Conservation (phyloP, 2,888 invertebrate species). For the Andrena flavipes region DNA sequence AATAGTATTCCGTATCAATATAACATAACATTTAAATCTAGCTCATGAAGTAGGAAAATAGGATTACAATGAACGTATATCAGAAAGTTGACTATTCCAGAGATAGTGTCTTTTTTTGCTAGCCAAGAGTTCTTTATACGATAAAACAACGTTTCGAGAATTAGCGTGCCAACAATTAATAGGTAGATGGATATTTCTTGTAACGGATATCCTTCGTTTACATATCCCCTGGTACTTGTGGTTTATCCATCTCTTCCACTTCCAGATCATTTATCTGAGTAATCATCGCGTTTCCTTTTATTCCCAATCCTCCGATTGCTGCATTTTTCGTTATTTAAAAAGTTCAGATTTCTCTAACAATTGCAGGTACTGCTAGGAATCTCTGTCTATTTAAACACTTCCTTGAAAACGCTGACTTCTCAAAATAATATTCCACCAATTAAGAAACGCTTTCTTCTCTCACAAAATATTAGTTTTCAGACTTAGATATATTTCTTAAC, state of each 20-base stretch:
- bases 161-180: not conserved
- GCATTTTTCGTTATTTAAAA: not conserved
- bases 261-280: not conserved
- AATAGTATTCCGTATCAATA: too few species aligned
- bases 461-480: too few species aligned
- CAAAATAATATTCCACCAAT: not conserved
- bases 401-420: not conserved
- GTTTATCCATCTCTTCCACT: not conserved
- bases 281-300: not conserved
- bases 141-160: not conserved
- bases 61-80: not conserved
- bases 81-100: not conserved
- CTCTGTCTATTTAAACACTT: not conserved
- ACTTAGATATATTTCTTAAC: too few species aligned
- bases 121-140: not conserved
- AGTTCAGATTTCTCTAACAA: not conserved
- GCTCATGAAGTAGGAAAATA: not conserved
- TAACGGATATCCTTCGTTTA: not conserved
- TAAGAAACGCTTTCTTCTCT: too few species aligned
- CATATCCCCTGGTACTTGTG: not conserved
- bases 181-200: not conserved
- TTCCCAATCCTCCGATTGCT: not conserved
- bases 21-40: not conserved
- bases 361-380: not conserved
- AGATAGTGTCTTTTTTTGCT: not conserved